Evolutionary conservation across 2,888 invertebrate genomes (phyloP).

Genomic region (Campoplex nolae): DNA sequence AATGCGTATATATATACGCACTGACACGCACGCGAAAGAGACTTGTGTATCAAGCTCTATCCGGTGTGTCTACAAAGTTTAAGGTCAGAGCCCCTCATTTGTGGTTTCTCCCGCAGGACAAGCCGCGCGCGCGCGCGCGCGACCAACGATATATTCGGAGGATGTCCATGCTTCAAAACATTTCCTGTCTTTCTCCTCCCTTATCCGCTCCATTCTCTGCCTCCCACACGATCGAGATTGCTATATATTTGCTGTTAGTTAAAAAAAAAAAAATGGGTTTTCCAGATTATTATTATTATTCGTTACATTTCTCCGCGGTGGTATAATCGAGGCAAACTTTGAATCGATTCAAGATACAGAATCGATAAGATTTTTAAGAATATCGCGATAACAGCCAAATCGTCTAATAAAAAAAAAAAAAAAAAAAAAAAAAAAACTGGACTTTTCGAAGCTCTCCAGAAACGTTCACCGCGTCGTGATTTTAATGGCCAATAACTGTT

Average conservation of each 20-base stretch:
- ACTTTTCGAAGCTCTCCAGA: background rate
- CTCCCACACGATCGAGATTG: background rate
- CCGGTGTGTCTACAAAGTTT: conserved; percentile 62
- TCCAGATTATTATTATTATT: background rate
- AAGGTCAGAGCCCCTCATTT: conserved; percentile 65
- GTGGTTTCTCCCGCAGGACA: conserved; percentile 37
- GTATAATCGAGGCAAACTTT: background rate
- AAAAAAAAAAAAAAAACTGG: background rate
- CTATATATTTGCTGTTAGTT: background rate
- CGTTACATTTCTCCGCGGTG: background rate
- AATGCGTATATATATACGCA: background rate
- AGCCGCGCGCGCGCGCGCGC: background rate
- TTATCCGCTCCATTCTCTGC: background rate
- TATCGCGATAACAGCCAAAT: background rate
- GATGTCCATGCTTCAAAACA: conserved; percentile 5
- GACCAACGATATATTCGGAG: conserved; percentile 13
- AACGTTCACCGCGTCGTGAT: background rate
- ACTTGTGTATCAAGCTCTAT: conserved; percentile 32
- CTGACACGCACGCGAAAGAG: background rate
- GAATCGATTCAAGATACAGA: background rate
- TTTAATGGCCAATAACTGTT: background rate
- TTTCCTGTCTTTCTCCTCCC: conserved; percentile 21
- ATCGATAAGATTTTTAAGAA: background rate
- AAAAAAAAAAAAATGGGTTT: background rate
- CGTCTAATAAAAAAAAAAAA: background rate